Base-by-base conservation (phyloP, 2,888 invertebrate genomes). In the Palloptera scutellata region DNA sequence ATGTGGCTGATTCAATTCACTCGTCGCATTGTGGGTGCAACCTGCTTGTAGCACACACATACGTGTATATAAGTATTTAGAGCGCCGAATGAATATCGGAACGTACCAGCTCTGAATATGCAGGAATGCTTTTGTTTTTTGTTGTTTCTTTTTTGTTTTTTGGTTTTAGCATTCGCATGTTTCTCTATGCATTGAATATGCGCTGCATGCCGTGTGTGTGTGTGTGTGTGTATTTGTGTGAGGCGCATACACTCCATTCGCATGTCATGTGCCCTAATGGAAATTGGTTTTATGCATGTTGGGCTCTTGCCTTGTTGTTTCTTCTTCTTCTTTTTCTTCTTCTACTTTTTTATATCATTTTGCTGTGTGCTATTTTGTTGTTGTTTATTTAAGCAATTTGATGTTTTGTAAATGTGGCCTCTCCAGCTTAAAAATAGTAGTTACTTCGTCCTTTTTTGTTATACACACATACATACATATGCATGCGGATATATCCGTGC, bases 261-360 rank as follows among this genome's bases (percentile, higher is more conserved):
- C 30, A 30, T 30, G 30, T 30, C 30, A 30, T 30, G 54, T n/a
- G 19, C 57, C 43, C 43, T 30, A 79, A 79, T 79, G 80, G 78
- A 79, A 79, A 79, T 79, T 78, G 79, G 79, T 79, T 79, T 79
- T 80, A 77, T 79, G 80, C 80, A 79, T 76, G 79, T 77, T 79
- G 55, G 43, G 43, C 76, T 30, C 3, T 30, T 30, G 30, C 6
- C 6, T 30, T 30, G 30, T 30, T 30, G 30, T 30, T 30, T 30
- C 30, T 30, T 30, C 30, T 30, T 30, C 30, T 30, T 30, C 6
- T 30, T 30, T 30, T 30, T 30, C 3, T n/a, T 30, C 2, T 30
- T 30, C 30, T 30, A 4, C 30, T 4, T 6, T 30, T 30, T 30
- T 6, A 30, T 30, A 4, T 30, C 30, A 30, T 30, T 30, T 30